phyloP scores from a whole-genome alignment of 2,113 vertebrate species.

The Mionectes macconnelli region DNA sequence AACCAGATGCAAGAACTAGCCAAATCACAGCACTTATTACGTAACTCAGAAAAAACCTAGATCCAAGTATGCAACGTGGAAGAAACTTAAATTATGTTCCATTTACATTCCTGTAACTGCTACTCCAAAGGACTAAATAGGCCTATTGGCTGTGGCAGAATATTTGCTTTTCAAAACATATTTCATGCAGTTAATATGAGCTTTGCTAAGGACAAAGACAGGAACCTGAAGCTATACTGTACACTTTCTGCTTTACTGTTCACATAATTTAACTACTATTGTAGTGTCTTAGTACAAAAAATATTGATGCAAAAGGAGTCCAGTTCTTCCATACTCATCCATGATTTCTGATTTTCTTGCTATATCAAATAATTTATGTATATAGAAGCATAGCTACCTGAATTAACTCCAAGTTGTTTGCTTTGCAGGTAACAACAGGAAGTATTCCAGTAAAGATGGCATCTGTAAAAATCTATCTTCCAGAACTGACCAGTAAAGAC shows the following conservation, averaged over 20 bases:
- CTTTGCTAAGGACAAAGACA: neutral
- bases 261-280: neutral
- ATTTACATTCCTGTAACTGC: neutral
- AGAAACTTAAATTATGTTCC: conserved; percentile 13
- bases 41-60: neutral
- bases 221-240: neutral
- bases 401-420: neutral
- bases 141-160: neutral
- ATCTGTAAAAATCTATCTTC: conserved; percentile 78
- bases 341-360: neutral
- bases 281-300: neutral
- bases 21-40: conserved; percentile 1
- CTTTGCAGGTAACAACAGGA: conserved; percentile 80
- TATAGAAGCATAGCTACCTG: neutral
- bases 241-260: neutral
- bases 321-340: neutral
- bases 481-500: conserved; percentile 74
- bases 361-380: neutral
- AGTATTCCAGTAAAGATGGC: conserved; percentile 79
- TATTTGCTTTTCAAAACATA: neutral
- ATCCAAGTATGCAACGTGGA: conserved; percentile 1
- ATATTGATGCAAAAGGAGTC: neutral
- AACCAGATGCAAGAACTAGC: neutral
- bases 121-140: neutral
- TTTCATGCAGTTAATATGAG: neutral